Evolutionary conservation across 2,797 vertebrate species (phyloP).

Genomic region (Lithobates pipiens): DNA sequence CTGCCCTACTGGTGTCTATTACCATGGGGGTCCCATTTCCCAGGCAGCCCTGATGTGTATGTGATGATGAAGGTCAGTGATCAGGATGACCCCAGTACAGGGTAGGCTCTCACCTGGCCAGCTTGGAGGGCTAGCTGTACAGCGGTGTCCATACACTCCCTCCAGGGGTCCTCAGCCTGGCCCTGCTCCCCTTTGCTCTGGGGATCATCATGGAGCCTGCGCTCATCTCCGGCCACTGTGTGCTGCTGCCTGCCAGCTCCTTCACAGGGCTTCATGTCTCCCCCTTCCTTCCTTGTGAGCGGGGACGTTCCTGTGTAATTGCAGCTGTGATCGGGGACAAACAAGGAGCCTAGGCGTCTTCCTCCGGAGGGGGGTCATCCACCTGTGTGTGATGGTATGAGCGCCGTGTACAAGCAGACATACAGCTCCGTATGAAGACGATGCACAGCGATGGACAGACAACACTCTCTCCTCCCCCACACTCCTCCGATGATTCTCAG

Average conservation of each 20-base stretch:
- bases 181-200: not conserved
- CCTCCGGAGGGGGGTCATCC: not conserved
- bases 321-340: not conserved
- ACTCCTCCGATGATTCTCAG: conserved; percentile 11
- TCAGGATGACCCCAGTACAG: too few relatives aligned
- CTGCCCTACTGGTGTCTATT: too few relatives aligned
- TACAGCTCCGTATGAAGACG: not conserved
- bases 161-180: conserved; percentile 70
- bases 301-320: not conserved
- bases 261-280: conserved; percentile 70
- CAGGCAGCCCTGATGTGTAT: too few relatives aligned
- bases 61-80: too few relatives aligned
- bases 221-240: not conserved
- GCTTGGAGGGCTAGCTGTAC: conserved; percentile 80
- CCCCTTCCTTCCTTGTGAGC: not conserved
- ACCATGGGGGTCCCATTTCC: too few relatives aligned
- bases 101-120: conserved; percentile 76
- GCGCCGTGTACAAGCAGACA: not conserved
- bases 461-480: conserved; percentile 19
- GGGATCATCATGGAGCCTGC: not conserved
- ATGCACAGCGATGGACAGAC: not conserved
- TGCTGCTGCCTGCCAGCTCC: conserved; percentile 50
- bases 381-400: not conserved
- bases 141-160: conserved; percentile 78
- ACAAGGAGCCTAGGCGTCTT: not conserved